These are phyloP conservation scores for Tursiops truncatus DNA, from an alignment of 2,113 vertebrate species.

Conservation along the genomic window DNA sequence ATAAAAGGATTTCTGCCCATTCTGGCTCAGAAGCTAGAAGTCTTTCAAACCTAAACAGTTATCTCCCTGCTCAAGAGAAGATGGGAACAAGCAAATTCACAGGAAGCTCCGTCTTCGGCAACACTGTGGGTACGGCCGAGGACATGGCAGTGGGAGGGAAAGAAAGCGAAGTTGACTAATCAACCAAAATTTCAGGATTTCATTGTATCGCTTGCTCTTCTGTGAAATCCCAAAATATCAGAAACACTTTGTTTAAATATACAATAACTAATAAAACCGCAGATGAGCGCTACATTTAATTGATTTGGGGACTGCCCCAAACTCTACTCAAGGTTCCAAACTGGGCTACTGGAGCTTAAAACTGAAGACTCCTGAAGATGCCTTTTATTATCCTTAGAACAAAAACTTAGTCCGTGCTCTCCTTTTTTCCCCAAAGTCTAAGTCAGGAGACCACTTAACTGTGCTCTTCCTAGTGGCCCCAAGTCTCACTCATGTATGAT, in stretches of 20 bases:
- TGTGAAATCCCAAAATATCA: conserved; percentile 25
- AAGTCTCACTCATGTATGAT: neutral
- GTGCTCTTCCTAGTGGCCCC: neutral
- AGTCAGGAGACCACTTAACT: neutral
- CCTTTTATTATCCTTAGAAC: neutral
- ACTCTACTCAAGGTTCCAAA: neutral
- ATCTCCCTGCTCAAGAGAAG: neutral
- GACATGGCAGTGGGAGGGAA: neutral
- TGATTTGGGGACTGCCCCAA: neutral
- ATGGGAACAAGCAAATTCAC: neutral
- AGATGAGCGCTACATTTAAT: neutral
- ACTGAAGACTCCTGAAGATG: neutral
- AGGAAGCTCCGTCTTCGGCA: neutral
- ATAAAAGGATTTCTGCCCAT: conserved; percentile 12
- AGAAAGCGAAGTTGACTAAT: neutral
- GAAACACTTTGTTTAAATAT: conserved; percentile 27
- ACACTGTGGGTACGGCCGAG: neutral
- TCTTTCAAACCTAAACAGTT: conserved; percentile 2
- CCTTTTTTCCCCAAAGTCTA: conserved; percentile 2
- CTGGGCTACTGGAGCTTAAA: neutral
- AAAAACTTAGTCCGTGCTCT: neutral
- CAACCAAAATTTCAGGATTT: neutral
- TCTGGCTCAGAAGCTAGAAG: neutral
- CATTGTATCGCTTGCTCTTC: conserved; percentile 23
- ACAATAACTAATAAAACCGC: neutral